phyloP scores from a whole-genome alignment of 2,888 invertebrate species.

The Leucophenga montana region DNA sequence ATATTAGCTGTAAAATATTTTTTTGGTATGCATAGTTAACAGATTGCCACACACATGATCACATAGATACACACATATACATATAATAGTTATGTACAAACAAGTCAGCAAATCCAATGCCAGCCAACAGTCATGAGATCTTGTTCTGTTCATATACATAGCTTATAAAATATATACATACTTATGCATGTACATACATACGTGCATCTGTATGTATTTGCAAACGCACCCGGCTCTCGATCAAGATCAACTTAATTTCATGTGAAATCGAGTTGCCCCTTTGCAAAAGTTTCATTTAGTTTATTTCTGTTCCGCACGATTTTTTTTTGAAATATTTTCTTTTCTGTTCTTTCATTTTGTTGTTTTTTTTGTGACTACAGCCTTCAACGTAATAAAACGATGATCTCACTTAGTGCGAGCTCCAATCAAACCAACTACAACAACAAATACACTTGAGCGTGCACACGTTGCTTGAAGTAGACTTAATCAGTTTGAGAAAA shows the following conservation, averaged over 20 bases:
- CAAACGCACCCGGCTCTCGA: slow-evolving; percentile 14
- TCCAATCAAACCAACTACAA: slow-evolving; percentile 52
- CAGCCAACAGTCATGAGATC: background rate
- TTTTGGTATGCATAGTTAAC: slow-evolving; percentile 29
- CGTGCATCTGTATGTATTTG: too few relatives aligned
- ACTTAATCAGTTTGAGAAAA: slow-evolving; percentile 63
- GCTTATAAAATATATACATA: too few relatives aligned
- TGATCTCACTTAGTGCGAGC: slow-evolving; percentile 56
- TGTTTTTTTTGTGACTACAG: slow-evolving; percentile 42
- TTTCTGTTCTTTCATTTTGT: slow-evolving; percentile 29
- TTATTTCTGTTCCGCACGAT: background rate
- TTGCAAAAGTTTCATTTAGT: slow-evolving; percentile 6
- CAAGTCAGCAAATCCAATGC: too few relatives aligned
- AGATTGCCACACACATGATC: slow-evolving; percentile 35
- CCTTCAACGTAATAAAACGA: slow-evolving; percentile 62
- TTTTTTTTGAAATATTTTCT: slow-evolving; percentile 34
- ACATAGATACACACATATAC: too few relatives aligned
- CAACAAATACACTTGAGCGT: slow-evolving; percentile 25
- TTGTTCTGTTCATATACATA: too few relatives aligned
- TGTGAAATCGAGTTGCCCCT: slow-evolving; percentile 60
- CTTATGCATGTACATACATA: background rate
- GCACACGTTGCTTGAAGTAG: slow-evolving; percentile 51
- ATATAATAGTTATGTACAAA: too few relatives aligned
- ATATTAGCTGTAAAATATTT: slow-evolving; percentile 66
- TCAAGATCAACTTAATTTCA: slow-evolving; percentile 63